Evolutionary conservation across 2,888 invertebrate species (phyloP).

Genomic region (Aporophyla nigra): DNA sequence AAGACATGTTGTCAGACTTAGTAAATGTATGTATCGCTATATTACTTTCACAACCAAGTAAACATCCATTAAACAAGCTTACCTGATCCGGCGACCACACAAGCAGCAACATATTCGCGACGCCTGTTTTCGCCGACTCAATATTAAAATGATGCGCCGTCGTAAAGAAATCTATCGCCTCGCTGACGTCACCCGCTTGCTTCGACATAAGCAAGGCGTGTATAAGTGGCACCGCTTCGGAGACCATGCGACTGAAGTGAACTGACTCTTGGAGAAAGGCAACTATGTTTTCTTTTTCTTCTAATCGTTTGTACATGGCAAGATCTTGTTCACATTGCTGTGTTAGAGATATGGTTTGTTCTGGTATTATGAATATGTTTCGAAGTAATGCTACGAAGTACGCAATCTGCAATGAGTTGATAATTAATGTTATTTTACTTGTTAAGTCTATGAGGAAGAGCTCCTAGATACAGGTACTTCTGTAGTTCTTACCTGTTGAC

Average conservation of each 20-base stretch:
- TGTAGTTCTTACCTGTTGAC: conserved; percentile 82
- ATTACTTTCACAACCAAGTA: neutral
- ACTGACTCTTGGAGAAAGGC: conserved; percentile 93
- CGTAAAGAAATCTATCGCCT: conserved; percentile 97
- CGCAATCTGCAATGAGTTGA: conserved; percentile 78
- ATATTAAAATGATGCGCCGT: conserved; percentile 95
- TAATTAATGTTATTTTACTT: neutral
- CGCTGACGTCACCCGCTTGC: conserved; percentile 95
- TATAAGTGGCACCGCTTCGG: conserved; percentile 91
- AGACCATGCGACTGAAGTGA: conserved; percentile 87
- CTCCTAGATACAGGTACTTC: neutral
- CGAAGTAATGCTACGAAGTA: conserved; percentile 87
- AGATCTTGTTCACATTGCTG: conserved; percentile 87
- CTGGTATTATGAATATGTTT: conserved; percentile 85
- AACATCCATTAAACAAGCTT: conserved; percentile 52
- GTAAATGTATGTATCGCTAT: no score
- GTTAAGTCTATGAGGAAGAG: neutral
- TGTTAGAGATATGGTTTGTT: conserved; percentile 77
- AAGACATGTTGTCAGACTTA: no score
- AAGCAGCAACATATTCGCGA: conserved; percentile 94
- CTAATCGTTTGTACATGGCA: conserved; percentile 89
- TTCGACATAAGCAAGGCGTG: conserved; percentile 94
- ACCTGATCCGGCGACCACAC: conserved; percentile 95
- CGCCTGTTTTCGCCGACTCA: conserved; percentile 93
- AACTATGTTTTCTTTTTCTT: conserved; percentile 92